These are phyloP conservation scores for Crotalus helleri DNA, from an alignment of 2,113 vertebrate genomes.

Conservation along the genomic window DNA sequence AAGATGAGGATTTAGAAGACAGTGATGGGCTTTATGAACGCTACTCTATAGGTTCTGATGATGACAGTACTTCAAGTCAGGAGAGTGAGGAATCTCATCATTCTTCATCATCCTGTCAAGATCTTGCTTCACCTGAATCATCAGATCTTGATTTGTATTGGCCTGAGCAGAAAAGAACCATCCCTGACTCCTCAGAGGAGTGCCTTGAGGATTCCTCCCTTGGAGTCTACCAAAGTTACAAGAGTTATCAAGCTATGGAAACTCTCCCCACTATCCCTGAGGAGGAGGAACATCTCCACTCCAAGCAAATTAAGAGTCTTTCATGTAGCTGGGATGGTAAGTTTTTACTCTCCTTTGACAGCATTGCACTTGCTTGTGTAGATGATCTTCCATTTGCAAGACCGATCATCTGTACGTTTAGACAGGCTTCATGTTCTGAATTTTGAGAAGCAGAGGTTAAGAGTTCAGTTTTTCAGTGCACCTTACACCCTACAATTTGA, in stretches of 20 bases:
- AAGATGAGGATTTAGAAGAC: conserved; percentile 56
- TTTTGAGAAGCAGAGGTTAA: not conserved
- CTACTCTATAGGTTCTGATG: conserved; percentile 57
- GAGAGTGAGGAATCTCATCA: conserved; percentile 23
- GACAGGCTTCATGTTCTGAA: not conserved
- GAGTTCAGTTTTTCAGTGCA: not conserved
- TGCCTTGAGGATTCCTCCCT: conserved; percentile 31
- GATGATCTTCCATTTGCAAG: not conserved
- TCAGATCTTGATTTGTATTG: not conserved
- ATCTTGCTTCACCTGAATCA: conserved; percentile 40
- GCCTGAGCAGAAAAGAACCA: not conserved
- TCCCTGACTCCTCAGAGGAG: conserved; percentile 22
- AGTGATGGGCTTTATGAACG: conserved; percentile 46
- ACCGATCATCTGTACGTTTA: no score
- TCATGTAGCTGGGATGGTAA: conserved; percentile 61
- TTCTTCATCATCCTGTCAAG: conserved; percentile 8
- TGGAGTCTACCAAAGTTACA: conserved; percentile 44
- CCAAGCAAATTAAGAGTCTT: conserved; percentile 37
- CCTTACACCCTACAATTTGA: not conserved
- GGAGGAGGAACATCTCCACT: conserved; percentile 63
- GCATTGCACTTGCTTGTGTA: not conserved
- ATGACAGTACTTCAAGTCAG: conserved; percentile 43
- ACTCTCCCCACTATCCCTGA: conserved; percentile 72
- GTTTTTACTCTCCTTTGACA: conserved; percentile 25
- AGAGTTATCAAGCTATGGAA: conserved; percentile 39